Percentiles rank a stretch among this genome's conserved stretches.
phyloP scores from a whole-genome alignment of 2,888 invertebrate species.

The Lordiphosa fenestrarum region DNA sequence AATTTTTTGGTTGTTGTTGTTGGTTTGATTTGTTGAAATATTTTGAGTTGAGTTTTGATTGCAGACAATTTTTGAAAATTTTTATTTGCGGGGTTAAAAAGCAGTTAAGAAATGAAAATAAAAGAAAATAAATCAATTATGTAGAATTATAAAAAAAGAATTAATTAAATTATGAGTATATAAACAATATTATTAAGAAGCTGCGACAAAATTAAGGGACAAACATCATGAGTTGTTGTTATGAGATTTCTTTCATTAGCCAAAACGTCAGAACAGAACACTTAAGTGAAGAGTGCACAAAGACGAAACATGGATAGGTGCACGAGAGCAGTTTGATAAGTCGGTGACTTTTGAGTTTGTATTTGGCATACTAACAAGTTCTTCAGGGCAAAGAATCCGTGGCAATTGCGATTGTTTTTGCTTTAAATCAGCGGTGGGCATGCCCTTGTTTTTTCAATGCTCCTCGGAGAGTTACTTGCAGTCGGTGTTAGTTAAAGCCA shows the following conservation, averaged over 20 bases:
- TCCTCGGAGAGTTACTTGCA: too few relatives aligned
- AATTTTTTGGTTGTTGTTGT: slow-evolving; percentile 40
- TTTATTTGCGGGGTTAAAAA: slow-evolving; percentile 58
- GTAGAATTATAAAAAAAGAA: slow-evolving; percentile 24
- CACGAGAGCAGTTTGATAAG: too few relatives aligned
- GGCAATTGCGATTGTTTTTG: too few relatives aligned
- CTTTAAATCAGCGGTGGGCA: too few relatives aligned
- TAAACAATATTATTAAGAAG: slow-evolving; percentile 29
- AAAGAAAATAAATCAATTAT: slow-evolving; percentile 50
- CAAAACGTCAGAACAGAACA: slow-evolving; percentile 20
- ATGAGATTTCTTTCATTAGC: slow-evolving; percentile 2
- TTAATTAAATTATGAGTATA: slow-evolving; percentile 24
- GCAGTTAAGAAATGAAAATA: slow-evolving; percentile 55
- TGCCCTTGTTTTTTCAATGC: too few relatives aligned
- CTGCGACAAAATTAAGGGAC: slow-evolving; percentile 21
- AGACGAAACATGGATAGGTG: too few relatives aligned
- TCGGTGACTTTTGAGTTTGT: too few relatives aligned
- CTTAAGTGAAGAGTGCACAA: slow-evolving; percentile 21
- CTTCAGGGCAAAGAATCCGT: too few relatives aligned
- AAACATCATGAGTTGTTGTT: slow-evolving; percentile 22
- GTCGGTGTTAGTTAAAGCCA: too few relatives aligned
- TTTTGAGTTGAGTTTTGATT: slow-evolving; percentile 55
- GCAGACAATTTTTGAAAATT: slow-evolving; percentile 52
- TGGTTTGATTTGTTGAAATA: slow-evolving; percentile 19
- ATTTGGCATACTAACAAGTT: too few relatives aligned